Percentiles rank a stretch among this genome's conserved stretches.
These are phyloP conservation scores for Triplophysa yarkandensis DNA, from an alignment of 2,797 vertebrate species.

Conservation along the genomic window DNA sequence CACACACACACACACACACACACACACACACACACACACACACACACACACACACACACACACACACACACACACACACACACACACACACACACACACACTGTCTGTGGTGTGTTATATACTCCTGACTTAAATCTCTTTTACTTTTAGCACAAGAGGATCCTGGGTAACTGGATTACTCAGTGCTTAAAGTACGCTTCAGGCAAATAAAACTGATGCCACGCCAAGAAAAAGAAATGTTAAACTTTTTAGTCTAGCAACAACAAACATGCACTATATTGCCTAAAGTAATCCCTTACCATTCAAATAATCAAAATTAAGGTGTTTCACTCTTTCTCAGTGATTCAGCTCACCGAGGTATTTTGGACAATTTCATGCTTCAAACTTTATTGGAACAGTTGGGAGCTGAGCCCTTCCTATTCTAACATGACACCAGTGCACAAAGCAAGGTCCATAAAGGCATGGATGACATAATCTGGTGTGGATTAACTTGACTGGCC, in stretches of 20 bases:
- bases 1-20: constrained; percentile 3
- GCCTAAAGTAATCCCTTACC: no score
- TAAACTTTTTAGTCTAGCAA: not conserved
- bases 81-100: constrained; percentile 3
- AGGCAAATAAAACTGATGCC: constrained; percentile 32
- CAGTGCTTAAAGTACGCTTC: constrained; percentile 42
- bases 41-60: constrained; percentile 5
- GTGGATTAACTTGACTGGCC: no score
- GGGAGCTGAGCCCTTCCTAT: no score
- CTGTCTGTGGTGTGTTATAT: constrained; percentile 18
- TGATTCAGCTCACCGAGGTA: no score
- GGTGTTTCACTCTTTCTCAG: no score
- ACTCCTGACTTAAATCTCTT: constrained; percentile 30
- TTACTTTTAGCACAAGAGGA: constrained; percentile 44
- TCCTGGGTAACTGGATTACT: constrained; percentile 48
- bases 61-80: constrained; percentile 10
- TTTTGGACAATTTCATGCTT: no score
- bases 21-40: constrained; percentile 5
- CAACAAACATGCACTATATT: no score
- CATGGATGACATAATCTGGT: no score
- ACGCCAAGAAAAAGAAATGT: constrained; percentile 21
- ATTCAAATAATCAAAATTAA: no score
- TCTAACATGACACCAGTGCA: no score
- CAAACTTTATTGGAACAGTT: no score
- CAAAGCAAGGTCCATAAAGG: no score